Conservation (phyloP, 2,113 vertebrate genomes). For the Propithecus coquereli region DNA sequence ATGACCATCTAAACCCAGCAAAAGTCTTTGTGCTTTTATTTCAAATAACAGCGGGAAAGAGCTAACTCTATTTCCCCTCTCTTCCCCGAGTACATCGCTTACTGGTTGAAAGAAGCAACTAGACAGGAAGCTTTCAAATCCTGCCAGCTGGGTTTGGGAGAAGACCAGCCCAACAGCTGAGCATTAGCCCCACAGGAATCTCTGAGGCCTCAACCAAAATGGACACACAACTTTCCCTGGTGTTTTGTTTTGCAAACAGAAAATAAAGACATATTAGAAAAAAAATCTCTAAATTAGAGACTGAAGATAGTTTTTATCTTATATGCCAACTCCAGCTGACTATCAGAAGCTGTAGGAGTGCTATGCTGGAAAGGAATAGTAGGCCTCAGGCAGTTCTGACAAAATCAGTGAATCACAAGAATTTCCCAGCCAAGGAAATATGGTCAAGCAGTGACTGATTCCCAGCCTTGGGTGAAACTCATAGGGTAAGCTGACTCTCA, state of each 20-base stretch:
- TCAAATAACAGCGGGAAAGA: not conserved
- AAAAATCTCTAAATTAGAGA: not conserved
- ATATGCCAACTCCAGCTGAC: not conserved
- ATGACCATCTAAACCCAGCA: not conserved
- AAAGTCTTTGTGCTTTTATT: not conserved
- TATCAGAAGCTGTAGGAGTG: not conserved
- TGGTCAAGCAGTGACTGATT: not conserved
- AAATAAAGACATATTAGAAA: not conserved
- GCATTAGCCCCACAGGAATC: not conserved
- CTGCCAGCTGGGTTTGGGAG: not conserved
- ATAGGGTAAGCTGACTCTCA: not conserved
- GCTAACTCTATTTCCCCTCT: not conserved
- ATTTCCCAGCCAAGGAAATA: not conserved
- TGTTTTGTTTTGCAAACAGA: conserved; percentile 44
- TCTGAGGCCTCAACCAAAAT: not conserved
- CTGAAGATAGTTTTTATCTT: not conserved
- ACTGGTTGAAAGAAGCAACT: not conserved
- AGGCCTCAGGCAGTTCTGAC: not conserved
- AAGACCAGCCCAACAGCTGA: not conserved
- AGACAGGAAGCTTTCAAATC: not conserved
- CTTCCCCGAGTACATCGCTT: not conserved
- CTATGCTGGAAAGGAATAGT: not conserved
- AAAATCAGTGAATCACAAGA: conserved; percentile 3
- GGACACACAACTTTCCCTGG: not conserved
- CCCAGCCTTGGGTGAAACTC: not conserved